A percentile compares a stretch with the other conserved stretches of the same genome.
Evolutionary conservation across 2,888 invertebrate species (phyloP).

Genomic region (Caenorhabditis japonica): DNA sequence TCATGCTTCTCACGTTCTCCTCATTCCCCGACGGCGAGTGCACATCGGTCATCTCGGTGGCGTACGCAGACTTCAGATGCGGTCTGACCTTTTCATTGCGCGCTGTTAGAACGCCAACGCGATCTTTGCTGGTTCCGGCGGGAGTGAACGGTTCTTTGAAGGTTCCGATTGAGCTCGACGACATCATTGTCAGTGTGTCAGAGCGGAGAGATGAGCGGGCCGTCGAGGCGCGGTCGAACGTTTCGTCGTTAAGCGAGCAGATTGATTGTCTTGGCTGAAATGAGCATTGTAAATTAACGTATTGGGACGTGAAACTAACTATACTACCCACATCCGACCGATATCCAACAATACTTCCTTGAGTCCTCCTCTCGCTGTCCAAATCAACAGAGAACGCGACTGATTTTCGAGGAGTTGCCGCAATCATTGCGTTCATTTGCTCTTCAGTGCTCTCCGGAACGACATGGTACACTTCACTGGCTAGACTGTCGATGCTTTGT

Average conservation of each 20-base stretch:
- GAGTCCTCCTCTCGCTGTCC: background rate
- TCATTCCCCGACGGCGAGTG: slow-evolving; percentile 25
- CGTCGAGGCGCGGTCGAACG: slow-evolving; percentile 8
- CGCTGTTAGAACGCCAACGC: slow-evolving; percentile 9
- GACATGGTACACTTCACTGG: slow-evolving; percentile 2
- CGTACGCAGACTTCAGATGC: slow-evolving; percentile 20
- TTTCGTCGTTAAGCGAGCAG: slow-evolving; percentile 9
- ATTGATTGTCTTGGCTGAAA: slow-evolving; percentile 30
- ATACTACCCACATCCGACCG: slow-evolving; percentile 1
- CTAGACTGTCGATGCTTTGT: slow-evolving; percentile 7
- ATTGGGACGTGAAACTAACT: background rate
- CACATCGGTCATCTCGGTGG: slow-evolving; percentile 7
- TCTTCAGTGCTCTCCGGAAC: background rate
- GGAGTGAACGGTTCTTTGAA: slow-evolving; percentile 28
- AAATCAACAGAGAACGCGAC: slow-evolving; percentile 19
- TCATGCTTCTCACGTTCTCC: slow-evolving; percentile 15
- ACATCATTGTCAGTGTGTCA: slow-evolving; percentile 5
- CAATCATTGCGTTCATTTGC: slow-evolving; percentile 5
- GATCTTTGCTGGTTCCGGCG: slow-evolving; percentile 16
- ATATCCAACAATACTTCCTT: slow-evolving; percentile 18
- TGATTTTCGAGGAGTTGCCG: slow-evolving; percentile 26
- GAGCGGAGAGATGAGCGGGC: slow-evolving; percentile 4
- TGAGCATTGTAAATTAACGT: background rate
- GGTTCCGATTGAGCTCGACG: background rate
- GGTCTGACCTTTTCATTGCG: slow-evolving; percentile 25